phyloP scores from a whole-genome alignment of 2,888 invertebrate species.

The Lampropteryx suffumata region DNA sequence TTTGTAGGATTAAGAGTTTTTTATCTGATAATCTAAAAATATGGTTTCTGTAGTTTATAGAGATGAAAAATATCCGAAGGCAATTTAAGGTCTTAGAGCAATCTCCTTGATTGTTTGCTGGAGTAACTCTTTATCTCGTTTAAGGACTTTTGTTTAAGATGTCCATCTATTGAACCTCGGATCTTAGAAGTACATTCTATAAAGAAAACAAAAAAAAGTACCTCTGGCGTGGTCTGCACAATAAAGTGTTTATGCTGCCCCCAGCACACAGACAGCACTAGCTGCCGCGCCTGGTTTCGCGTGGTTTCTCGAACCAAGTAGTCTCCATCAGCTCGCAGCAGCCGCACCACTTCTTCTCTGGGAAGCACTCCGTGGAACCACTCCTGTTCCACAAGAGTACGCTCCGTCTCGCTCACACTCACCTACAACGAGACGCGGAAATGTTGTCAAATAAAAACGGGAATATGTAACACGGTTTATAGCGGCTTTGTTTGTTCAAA shows the following conservation, averaged over 20 bases:
- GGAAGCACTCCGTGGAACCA: constrained; percentile 99
- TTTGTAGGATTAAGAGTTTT: too few species aligned
- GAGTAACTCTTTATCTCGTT: too few species aligned
- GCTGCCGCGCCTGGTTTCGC: constrained; percentile 94
- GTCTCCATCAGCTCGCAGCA: constrained; percentile 96
- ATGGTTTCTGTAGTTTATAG: too few species aligned
- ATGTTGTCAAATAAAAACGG: not conserved
- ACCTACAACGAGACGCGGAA: constrained; percentile 49
- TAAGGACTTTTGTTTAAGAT: too few species aligned
- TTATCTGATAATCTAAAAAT: too few species aligned
- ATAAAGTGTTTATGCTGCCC: constrained; percentile 98
- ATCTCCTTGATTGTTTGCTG: too few species aligned
- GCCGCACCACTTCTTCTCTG: constrained; percentile 95
- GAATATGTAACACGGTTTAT: not conserved
- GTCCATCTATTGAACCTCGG: too few species aligned
- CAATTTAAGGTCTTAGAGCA: too few species aligned
- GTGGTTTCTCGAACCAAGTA: constrained; percentile 97
- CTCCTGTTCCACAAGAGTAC: constrained; percentile 93
- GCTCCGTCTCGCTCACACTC: constrained; percentile 80
- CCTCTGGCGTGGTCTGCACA: constrained; percentile 96
- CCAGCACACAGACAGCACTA: constrained; percentile 97
- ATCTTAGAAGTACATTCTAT: too few species aligned
- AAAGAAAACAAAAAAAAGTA: constrained; percentile 53
- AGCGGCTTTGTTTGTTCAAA: not conserved
- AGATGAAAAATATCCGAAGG: too few species aligned